Percentiles rank a stretch among this genome's conserved stretches.
Evolutionary conservation across 2,113 vertebrate species (phyloP).

Genomic region (Craseonycteris thonglongyai): DNA sequence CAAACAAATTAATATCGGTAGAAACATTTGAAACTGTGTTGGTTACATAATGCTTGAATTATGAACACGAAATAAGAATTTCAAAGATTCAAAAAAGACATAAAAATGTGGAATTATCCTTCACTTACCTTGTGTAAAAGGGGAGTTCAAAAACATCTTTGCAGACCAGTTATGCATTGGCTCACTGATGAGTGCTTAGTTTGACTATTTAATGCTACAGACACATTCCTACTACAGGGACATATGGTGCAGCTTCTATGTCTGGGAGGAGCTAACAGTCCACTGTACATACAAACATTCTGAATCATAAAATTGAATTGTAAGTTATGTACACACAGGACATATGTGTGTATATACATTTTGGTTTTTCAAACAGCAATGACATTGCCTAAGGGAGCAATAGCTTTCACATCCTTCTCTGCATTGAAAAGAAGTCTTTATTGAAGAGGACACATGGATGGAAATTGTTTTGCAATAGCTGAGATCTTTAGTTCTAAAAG

Average conservation of each 20-base stretch:
- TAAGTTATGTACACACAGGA: neutral
- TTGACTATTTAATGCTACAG: neutral
- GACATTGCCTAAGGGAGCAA: conserved; percentile 12
- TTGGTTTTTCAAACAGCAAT: conserved; percentile 26
- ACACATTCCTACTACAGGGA: neutral
- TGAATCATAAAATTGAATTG: conserved; percentile 13
- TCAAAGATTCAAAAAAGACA: neutral
- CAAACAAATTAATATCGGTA: neutral
- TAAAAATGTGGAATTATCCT: neutral
- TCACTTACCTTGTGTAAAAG: neutral
- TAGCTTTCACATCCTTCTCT: conserved; percentile 2
- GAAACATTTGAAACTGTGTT: conserved; percentile 6
- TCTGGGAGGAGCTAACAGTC: neutral
- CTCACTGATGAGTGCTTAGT: neutral
- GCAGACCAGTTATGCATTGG: neutral
- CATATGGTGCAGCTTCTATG: neutral
- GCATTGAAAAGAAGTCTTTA: neutral
- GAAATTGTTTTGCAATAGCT: conserved; percentile 13
- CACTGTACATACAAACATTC: neutral
- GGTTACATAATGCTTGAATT: neutral
- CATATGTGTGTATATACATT: neutral
- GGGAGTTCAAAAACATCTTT: neutral
- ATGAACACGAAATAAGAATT: neutral
- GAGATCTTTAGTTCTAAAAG: conserved; percentile 8
- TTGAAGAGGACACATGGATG: neutral